Percentiles rank a stretch among this genome's conserved stretches.
phyloP scores from a whole-genome alignment of 2,113 vertebrate genomes.

The Rhegmatorhina hoffmannsi region DNA sequence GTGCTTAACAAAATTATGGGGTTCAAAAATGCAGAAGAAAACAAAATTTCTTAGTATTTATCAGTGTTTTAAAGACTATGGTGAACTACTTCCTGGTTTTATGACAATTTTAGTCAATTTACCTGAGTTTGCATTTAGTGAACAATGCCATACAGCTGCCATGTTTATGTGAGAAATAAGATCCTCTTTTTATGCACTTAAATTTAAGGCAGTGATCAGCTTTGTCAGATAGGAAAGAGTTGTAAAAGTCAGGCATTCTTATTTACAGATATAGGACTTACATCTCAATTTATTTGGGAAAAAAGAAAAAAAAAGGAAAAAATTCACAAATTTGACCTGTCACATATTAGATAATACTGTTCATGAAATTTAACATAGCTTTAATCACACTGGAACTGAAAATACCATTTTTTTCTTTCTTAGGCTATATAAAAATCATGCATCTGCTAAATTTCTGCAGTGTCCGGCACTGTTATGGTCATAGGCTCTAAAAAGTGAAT shows the following conservation, averaged over 20 bases:
- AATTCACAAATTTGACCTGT: not conserved
- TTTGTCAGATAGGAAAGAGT: not conserved
- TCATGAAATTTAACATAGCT: not conserved
- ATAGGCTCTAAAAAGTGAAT: not conserved
- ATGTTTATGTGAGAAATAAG: not conserved
- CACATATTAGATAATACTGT: not conserved
- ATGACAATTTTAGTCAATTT: not conserved
- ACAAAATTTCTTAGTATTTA: not conserved
- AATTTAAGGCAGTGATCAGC: not conserved
- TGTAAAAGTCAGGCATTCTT: not conserved
- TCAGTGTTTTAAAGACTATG: not conserved
- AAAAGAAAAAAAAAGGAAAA: not conserved
- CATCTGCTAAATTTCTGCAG: not conserved
- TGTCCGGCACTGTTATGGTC: not conserved
- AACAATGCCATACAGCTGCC: not conserved
- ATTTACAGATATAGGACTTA: not conserved
- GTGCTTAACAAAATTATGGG: not conserved
- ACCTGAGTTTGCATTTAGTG: not conserved
- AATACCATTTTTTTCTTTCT: not conserved
- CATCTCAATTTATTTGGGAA: not conserved
- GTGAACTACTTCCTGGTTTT: not conserved
- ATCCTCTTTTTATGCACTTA: not conserved
- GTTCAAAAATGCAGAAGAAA: not conserved
- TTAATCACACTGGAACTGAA: not conserved
- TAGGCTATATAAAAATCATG: not conserved